Base-by-base conservation (phyloP, 2,888 invertebrate genomes). In the Graphium colonna region DNA sequence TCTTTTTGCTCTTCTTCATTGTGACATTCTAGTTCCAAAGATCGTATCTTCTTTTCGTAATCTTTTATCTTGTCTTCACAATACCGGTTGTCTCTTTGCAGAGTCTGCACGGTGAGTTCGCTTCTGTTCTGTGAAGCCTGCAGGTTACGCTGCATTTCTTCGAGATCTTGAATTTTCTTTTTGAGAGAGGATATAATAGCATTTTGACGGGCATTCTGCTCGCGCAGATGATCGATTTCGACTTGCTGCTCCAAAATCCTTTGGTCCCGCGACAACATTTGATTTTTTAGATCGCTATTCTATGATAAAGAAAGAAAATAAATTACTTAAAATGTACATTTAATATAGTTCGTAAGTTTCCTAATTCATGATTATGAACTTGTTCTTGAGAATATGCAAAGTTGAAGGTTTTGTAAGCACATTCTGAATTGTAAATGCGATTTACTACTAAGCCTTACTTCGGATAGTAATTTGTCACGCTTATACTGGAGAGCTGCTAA, bases 401-500 rank as follows among this genome's bases (percentile, higher is more conserved):
- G n/a, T n/a, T n/a, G n/a, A n/a, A n/a, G n/a, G n/a, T n/a, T n/a
- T n/a, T n/a, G n/a, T n/a, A n/a, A n/a, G n/a, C n/a, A n/a, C n/a
- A n/a, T n/a, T n/a, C n/a, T n/a, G n/a, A n/a, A n/a, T n/a, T n/a
- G n/a, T n/a, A n/a, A n/a, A n/a, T n/a, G n/a, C n/a, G n/a, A n/a
- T n/a, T n/a, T n/a, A n/a, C n/a, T n/a, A n/a, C n/a, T 16, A 26
- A 45, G 1, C 59, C 75, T 90, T 78, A 96, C 94, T 91, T 96
- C 96, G 47, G 92, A 91, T 58, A 93, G 87, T 16, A 96, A 90
- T 56, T 95, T 93, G 74, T 96, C 96, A 57, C 95, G 91, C 82
- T 96, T 96, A 77, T 95, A 96, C 70, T 95, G 95, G 44, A 96
- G 85, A 1, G 93, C 96, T 13, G 96, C 96, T 63, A 96, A 82